Conservation (phyloP, 2,888 invertebrate genomes). For the Epinotia nisella region DNA sequence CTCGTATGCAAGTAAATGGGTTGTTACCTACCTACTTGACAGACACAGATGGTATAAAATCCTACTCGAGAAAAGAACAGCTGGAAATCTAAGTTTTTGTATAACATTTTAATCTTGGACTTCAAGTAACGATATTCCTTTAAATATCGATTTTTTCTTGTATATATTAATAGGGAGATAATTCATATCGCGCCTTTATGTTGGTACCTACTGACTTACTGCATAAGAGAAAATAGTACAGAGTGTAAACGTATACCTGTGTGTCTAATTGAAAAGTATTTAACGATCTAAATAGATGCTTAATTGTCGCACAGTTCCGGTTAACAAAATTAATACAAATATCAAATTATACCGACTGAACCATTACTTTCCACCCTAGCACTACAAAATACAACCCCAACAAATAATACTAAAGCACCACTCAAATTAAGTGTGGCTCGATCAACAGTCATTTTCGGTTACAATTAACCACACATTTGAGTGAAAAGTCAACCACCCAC, state of each 20-base stretch:
- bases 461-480: constrained; percentile 85
- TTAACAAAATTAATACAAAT: constrained; percentile 68
- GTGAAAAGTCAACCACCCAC: constrained; percentile 85
- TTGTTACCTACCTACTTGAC: background rate
- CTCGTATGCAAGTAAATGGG: background rate
- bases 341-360: constrained; percentile 75
- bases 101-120: background rate
- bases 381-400: constrained; percentile 65
- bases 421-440: constrained; percentile 85
- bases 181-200: background rate
- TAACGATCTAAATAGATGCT: constrained; percentile 52
- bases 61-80: no score
- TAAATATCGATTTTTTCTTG: background rate
- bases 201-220: background rate
- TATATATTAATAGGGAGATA: background rate
- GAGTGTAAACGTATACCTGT: background rate
- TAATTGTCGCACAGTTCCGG: constrained; percentile 68
- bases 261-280: background rate
- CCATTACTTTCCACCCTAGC: constrained; percentile 74
- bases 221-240: background rate
- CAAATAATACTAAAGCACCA: constrained; percentile 74
- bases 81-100: no score
- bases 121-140: background rate
- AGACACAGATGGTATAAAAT: background rate
- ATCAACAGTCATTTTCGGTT: constrained; percentile 85